Evolutionary conservation across 2,113 vertebrate species (phyloP).

Genomic region (Prionailurus viverrinus): DNA sequence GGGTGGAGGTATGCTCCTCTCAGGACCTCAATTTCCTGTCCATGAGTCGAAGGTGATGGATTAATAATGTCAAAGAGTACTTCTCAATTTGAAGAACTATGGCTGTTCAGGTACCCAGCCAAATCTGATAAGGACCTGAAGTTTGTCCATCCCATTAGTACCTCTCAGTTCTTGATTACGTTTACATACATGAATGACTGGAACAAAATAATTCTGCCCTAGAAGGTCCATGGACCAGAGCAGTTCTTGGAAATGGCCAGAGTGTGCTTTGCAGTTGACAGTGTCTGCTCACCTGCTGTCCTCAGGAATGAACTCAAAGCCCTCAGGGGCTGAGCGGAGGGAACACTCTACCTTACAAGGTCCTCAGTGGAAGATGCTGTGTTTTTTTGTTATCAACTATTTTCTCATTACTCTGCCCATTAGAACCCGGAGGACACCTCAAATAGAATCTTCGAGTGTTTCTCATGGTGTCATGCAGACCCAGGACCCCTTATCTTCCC

Average conservation of each 20-base stretch:
- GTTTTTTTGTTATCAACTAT: neutral
- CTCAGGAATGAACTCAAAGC: neutral
- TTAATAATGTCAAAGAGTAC: neutral
- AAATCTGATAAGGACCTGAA: neutral
- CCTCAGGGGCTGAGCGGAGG: neutral
- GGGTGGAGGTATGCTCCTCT: neutral
- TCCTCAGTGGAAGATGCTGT: neutral
- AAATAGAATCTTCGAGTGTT: neutral
- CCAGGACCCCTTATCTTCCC: neutral
- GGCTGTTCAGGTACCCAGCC: neutral
- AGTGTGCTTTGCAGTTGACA: neutral
- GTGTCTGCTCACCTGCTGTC: neutral
- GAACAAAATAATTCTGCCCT: constrained; percentile 23
- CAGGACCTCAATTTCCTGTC: neutral
- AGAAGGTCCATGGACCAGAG: neutral
- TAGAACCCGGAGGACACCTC: neutral
- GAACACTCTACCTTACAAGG: neutral
- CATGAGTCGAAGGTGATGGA: neutral
- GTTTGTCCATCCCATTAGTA: neutral
- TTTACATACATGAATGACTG: constrained; percentile 2
- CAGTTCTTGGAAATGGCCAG: neutral
- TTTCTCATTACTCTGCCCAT: neutral
- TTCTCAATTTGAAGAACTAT: neutral
- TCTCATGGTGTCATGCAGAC: neutral
- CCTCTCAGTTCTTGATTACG: neutral